Evolutionary conservation across 2,888 invertebrate species (phyloP), one percentile per base, ranked within the genome.

Genomic region (Melikaiella ostensackeni): DNA sequence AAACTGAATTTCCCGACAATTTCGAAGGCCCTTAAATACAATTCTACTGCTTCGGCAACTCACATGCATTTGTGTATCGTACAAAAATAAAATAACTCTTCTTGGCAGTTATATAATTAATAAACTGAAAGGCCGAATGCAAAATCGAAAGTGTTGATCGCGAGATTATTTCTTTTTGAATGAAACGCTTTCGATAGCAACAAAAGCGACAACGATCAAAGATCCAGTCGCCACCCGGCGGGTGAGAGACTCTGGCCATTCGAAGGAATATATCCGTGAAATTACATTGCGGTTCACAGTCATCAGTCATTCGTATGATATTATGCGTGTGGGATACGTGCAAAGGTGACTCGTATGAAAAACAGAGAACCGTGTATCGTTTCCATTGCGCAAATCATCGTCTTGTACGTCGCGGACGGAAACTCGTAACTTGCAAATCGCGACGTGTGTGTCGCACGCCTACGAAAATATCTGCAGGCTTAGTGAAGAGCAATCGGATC

Each of bases 351-450:
- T 86, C 77, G 82, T 80, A 77, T 81, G 81, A 84, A 83, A 81
- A 83, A 81, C 75, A 75, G 55, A 74, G 74, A 79, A 77, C 77
- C 81, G 81, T 76, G 80, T 86, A 83, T 83, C 86, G 83, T 82
- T 87, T 85, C 85, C 84, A 82, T 86, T 85, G 84, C 86, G 87
- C 88, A 86, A 88, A 88, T 88, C 87, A 87, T 86, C 81, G 80
- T 78, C 80, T 79, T 75, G 79, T 82, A 62, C 57, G 81, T 74
- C 75, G 76, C 74, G 78, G 78, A 80, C 74, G 80, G 80, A 82
- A 84, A 83, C 81, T 85, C 80, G 85, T 83, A 85, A 83, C 84
- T 86, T 85, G 85, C 86, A 85, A 86, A 86, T 87, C 84, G 84
- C 84, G 76, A 74, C 64, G 78, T 79, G 74, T 79, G 79, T 75